phyloP scores from a whole-genome alignment of 2,113 vertebrate genomes.

The Rhea pennata region DNA sequence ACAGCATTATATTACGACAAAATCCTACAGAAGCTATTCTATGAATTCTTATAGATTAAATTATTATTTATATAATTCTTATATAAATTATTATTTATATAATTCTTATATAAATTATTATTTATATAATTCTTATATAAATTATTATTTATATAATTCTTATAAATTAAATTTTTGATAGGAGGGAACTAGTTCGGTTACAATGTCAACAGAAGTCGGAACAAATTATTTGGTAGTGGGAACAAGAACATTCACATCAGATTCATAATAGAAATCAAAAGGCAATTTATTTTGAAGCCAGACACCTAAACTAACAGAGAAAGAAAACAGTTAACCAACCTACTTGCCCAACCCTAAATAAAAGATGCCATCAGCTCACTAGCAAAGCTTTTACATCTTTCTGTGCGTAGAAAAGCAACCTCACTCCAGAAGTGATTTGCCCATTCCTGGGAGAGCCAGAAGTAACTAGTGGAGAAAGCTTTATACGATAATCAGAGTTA shows the following conservation, averaged over 20 bases:
- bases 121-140: no score
- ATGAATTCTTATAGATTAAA: not conserved
- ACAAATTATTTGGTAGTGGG: slow-evolving; percentile 16
- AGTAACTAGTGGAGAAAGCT: not conserved
- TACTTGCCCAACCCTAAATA: not conserved
- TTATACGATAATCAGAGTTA: not conserved
- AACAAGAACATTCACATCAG: slow-evolving; percentile 21
- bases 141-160: no score
- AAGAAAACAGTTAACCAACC: not conserved
- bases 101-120: no score
- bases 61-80: no score
- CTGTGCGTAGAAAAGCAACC: not conserved
- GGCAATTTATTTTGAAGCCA: not conserved
- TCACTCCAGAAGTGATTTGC: not conserved
- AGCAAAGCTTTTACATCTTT: not conserved
- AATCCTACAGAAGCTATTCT: not conserved
- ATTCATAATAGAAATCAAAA: not conserved
- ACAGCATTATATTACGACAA: not conserved
- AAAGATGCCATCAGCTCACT: not conserved
- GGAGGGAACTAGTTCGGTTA: not conserved
- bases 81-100: no score
- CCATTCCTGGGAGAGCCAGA: not conserved
- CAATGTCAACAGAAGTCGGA: slow-evolving; percentile 39
- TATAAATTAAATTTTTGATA: slow-evolving; percentile 25
- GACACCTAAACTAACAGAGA: slow-evolving; percentile 35